phyloP scores from a whole-genome alignment of 2,797 vertebrate genomes.

The Chaetophractus vellerosus region DNA sequence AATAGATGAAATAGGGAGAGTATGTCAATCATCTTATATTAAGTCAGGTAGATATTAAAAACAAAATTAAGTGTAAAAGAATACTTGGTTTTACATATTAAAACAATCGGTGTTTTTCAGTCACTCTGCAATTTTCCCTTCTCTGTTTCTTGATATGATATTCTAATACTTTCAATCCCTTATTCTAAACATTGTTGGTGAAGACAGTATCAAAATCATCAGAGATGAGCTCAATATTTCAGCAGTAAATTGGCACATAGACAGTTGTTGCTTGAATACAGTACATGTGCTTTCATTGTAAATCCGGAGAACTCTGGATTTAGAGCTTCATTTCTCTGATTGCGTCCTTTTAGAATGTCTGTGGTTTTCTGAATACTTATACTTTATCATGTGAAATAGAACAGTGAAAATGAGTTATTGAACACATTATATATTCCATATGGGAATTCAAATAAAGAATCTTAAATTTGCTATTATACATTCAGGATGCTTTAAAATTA shows the following conservation, averaged over 20 bases:
- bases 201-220: not conserved
- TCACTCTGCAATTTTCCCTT: not conserved
- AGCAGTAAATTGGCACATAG: not conserved
- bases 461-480: not conserved
- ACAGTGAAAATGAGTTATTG: not conserved
- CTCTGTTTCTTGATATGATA: not conserved
- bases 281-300: not conserved
- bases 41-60: conserved; percentile 82
- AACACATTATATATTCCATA: not conserved
- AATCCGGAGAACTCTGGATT: not conserved
- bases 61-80: conserved; percentile 61
- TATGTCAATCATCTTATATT: conserved; percentile 85
- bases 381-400: not conserved
- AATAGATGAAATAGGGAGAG: conserved; percentile 86
- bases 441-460: not conserved
- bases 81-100: conserved; percentile 44
- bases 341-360: not conserved
- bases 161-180: not conserved
- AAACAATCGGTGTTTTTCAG: not conserved
- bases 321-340: not conserved
- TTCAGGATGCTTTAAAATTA: not conserved
- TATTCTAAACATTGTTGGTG: not conserved
- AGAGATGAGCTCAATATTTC: not conserved
- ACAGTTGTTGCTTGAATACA: not conserved
- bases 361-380: not conserved